Conservation (phyloP, 2,888 invertebrate species). For the Prosopocoilus inquinatus region DNA sequence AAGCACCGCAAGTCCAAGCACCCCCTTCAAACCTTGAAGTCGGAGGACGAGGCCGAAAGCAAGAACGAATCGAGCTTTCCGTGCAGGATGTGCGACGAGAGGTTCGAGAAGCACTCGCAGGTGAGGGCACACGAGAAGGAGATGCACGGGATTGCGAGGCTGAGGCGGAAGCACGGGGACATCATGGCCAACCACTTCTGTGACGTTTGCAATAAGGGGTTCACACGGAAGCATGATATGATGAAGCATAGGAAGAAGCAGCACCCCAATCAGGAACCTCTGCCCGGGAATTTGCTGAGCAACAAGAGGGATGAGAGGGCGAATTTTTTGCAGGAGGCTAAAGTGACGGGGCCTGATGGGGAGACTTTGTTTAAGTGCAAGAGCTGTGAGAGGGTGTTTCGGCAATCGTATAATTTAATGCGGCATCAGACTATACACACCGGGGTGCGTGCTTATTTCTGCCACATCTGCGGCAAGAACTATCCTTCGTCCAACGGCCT, state of each 20-base stretch:
- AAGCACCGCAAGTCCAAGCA: slow-evolving; percentile 19
- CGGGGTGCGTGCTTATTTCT: slow-evolving; percentile 50
- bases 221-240: slow-evolving; percentile 45
- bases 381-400: slow-evolving; percentile 47
- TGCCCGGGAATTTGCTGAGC: slow-evolving; percentile 1
- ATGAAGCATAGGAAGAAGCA: slow-evolving; percentile 38
- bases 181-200: slow-evolving; percentile 39
- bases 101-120: slow-evolving; percentile 29
- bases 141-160: slow-evolving; percentile 26
- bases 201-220: slow-evolving; percentile 41
- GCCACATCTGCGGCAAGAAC: slow-evolving; percentile 55
- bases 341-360: slow-evolving; percentile 34
- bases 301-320: slow-evolving; percentile 28
- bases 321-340: slow-evolving; percentile 37
- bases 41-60: neutral
- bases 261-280: slow-evolving; percentile 29
- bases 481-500: slow-evolving; percentile 55
- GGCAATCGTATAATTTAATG: slow-evolving; percentile 44
- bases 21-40: neutral
- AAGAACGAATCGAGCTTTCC: neutral
- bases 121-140: slow-evolving; percentile 32
- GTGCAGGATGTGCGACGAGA: slow-evolving; percentile 24
- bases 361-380: slow-evolving; percentile 47
- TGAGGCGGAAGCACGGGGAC: slow-evolving; percentile 38
- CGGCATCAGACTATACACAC: slow-evolving; percentile 54